These are phyloP conservation scores for Drosophila setifemur DNA, from an alignment of 1,140 invertebrate species.

Conservation along the genomic window DNA sequence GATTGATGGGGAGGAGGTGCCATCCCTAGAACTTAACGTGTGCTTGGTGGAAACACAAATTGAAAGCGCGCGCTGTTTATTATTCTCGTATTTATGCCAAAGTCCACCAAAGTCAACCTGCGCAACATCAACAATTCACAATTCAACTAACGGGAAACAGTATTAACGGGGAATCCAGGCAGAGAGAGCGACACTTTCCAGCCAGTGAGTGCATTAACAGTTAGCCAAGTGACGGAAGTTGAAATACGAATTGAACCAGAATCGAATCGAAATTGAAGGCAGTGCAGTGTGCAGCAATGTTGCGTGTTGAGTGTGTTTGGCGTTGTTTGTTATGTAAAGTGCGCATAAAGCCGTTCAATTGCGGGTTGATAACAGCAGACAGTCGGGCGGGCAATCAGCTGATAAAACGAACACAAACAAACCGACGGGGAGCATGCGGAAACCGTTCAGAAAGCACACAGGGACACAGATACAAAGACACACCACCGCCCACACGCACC, in stretches of 20 bases:
- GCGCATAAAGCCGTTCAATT: slow-evolving; percentile 29
- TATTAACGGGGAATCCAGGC: too few species aligned
- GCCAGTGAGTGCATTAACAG: too few species aligned
- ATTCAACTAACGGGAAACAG: too few species aligned
- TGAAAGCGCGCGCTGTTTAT: slow-evolving; percentile 27
- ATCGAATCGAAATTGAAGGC: too few species aligned
- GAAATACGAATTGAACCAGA: too few species aligned
- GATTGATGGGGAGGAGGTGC: not conserved
- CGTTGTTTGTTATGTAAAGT: slow-evolving; percentile 54
- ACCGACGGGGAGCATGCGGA: slow-evolving; percentile 35
- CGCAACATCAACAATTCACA: too few species aligned
- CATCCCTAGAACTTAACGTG: slow-evolving; percentile 15
- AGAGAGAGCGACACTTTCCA: too few species aligned
- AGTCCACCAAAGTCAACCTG: too few species aligned
- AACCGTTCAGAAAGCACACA: slow-evolving; percentile 23
- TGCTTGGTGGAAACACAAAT: not conserved
- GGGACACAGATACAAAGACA: not conserved
- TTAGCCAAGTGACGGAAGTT: too few species aligned
- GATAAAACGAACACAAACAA: slow-evolving; percentile 48
- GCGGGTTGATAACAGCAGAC: slow-evolving; percentile 31
- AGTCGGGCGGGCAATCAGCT: slow-evolving; percentile 7
- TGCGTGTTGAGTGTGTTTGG: not conserved
- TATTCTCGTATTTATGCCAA: slow-evolving; percentile 19
- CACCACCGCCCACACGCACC: slow-evolving; percentile 16
- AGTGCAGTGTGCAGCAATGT: too few species aligned